A percentile compares a stretch with the other conserved stretches of the same genome.
Conservation (phyloP, 2,888 invertebrate species). For the Spilosoma lubricipeda region DNA sequence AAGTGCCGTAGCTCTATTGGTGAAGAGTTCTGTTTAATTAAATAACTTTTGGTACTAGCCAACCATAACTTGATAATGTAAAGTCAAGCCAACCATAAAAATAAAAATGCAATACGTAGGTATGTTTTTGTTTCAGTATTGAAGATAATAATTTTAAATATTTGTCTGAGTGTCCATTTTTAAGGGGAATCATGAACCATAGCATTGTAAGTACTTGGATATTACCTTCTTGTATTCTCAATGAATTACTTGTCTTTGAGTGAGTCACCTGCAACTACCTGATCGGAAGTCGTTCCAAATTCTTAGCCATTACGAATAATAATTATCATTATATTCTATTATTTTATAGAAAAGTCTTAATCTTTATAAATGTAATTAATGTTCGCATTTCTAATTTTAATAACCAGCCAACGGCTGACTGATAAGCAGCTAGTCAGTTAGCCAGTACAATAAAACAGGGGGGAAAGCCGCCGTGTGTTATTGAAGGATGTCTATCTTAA, state of each 20-base stretch:
- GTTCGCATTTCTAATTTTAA: background rate
- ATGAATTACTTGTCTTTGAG: background rate
- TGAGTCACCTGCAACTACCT: background rate
- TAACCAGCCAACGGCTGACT: background rate
- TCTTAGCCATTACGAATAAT: background rate
- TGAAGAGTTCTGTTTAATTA: background rate
- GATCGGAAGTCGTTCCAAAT: background rate
- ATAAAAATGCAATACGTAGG: background rate
- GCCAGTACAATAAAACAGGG: background rate
- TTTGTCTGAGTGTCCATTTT: background rate
- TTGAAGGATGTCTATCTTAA: background rate
- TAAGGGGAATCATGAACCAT: background rate
- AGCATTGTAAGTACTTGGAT: background rate
- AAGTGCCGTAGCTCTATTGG: background rate
- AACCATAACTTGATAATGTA: slow-evolving; percentile 7
- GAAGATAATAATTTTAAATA: background rate
- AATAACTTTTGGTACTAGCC: background rate
- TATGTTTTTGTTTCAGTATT: background rate
- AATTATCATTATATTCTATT: background rate
- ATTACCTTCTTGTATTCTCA: background rate
- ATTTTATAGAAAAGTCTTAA: background rate
- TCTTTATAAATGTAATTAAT: background rate
- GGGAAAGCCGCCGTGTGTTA: no score
- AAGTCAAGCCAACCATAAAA: background rate
- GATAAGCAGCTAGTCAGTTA: background rate